phyloP scores from a whole-genome alignment of 2,888 invertebrate genomes.

The Baronia brevicornis region DNA sequence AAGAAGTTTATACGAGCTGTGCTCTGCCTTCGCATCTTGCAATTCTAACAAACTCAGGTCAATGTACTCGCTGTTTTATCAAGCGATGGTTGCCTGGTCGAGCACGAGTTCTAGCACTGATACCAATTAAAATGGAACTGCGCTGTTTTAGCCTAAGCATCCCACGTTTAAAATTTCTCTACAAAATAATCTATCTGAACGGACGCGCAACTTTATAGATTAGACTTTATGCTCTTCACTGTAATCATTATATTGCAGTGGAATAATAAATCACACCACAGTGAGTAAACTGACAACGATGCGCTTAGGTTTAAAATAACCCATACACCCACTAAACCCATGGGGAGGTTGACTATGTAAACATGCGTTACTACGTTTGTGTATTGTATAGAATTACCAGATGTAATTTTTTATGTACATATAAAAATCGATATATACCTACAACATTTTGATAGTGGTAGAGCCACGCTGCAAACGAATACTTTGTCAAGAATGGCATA shows the following conservation, averaged over 20 bases:
- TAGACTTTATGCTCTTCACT: no score
- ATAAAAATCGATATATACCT: not conserved
- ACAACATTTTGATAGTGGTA: no score
- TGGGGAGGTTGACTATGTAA: no score
- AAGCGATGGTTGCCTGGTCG: conserved; percentile 28
- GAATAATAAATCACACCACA: no score
- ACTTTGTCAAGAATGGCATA: no score
- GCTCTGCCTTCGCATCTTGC: conserved; percentile 11
- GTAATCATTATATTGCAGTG: no score
- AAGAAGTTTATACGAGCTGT: no score
- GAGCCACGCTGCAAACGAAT: no score
- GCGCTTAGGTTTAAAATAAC: no score
- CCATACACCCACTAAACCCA: no score
- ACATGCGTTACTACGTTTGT: no score
- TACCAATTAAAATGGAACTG: conserved; percentile 39
- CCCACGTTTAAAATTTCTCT: conserved; percentile 45
- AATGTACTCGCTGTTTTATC: conserved; percentile 50
- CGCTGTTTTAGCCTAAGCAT: conserved; percentile 45
- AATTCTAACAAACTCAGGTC: conserved; percentile 25
- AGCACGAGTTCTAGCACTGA: conserved; percentile 27
- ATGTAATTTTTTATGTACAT: not conserved
- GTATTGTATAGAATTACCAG: not conserved
- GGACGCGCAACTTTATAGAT: conserved; percentile 16
- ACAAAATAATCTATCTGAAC: conserved; percentile 23
- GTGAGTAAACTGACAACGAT: no score